Base-by-base conservation (phyloP, 2,888 invertebrate genomes). In the Himalopsyche tibetana region DNA sequence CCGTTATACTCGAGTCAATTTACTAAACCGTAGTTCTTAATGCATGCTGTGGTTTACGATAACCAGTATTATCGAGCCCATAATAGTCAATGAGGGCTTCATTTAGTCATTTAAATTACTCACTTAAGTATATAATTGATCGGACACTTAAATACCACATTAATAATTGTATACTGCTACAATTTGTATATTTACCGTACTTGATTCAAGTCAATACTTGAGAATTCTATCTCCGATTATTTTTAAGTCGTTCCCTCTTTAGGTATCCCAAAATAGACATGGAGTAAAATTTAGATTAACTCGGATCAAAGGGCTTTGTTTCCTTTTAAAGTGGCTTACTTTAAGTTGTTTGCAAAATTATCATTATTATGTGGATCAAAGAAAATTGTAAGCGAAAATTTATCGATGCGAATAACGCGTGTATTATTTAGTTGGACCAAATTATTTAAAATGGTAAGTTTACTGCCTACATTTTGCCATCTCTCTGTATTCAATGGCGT, bases 241-340 rank as follows among this genome's bases (percentile, higher is more conserved):
- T 19, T 63, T 19, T 19, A 63, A n/a, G 9, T 63, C 28, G n/a
- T 63, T 63, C 6, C 8, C 11, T 63, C 11, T 28, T 63, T 19
- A 19, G 19, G 19, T 28, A 63, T 19, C 63, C 28, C 19, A 63
- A 63, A 63, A 63, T 63, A 63, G 63, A n/a, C 56, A 56, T 56
- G 5, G 56, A n/a, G 17, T 56, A n/a, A 19, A 63, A 19, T 63
- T 63, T n/a, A 63, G 63, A 19, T 63, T 63, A 63, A 63, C 63
- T 63, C 63, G 12, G 51, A 51, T 63, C 63, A 63, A 63, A 63
- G 63, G 19, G 28, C 63, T 63, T 28, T 63, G 63, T 63, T 63
- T 5, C 45, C 63, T 19, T 63, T 63, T 63, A 63, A 63, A 63
- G 63, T 63, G 28, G 11, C 19, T 63, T 63, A 63, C 19, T 63